Evolutionary conservation across 2,888 invertebrate genomes (phyloP), one percentile per base, ranked within the genome.

Genomic region (Leucophenga maculata): DNA sequence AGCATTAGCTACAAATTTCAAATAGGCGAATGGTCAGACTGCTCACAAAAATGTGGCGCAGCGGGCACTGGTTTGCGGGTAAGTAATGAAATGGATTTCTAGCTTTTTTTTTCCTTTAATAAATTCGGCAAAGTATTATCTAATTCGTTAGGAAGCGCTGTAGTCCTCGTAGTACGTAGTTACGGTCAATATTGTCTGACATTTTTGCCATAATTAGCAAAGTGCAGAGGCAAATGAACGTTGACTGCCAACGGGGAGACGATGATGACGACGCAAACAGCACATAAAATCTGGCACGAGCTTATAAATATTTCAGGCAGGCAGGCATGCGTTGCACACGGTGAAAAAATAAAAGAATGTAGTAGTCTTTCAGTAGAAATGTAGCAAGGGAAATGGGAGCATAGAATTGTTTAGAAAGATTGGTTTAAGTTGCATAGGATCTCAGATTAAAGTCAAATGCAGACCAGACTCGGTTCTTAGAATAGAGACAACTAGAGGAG

Each of bases 1-100:
- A 89, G 90, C 80, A 82, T 93, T 75, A 89, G 92, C 78, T 95
- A 94, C 86, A 92, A 93, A 76, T 97, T 96, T 96, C 90, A 92
- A 84, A 92, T 93, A 13, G 93, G 94, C 0, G 93, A 94, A 11
- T 98, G 97, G 97, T 94, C 96, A 0, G 91, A 92, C 14, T 97
- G 97, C 86, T 95, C 94, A 1, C 93, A 94, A 75, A 92, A 92
- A 0, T 97, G 97, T 82, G 95, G 95, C 0, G 93, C 93, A 54
- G 91, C 91, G 68, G 96, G 96, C 32, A 83, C 82, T 52, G 89
- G 88, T 62, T 77, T 88, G 68, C 80, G 84, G 81, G 88, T 89
- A 74, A 85, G 85, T 82, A 22, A 39, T 32, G 39, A 39, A 39
- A 39, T 39, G 39, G 11, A 18, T 50, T 50, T 50, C 50, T 16